Base-by-base conservation (phyloP, 2,113 vertebrate genomes). In the Oncorhynchus keta region DNA sequence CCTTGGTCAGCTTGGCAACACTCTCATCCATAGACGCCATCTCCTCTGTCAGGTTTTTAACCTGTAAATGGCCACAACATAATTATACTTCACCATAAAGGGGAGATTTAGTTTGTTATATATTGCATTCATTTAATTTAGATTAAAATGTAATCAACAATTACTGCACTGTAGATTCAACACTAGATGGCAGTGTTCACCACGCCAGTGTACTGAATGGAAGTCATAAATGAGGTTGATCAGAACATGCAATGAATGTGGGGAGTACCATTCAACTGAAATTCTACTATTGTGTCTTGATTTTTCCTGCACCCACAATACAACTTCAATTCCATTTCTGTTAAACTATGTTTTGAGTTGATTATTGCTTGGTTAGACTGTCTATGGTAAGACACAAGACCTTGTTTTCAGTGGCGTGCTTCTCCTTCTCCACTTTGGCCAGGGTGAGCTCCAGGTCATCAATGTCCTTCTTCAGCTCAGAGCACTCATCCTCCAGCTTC, bases 1-100 rank as follows among this genome's bases (percentile, higher is more conserved):
- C 94, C 71, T 95, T 95, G 72, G 93, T 62, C 18, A 62, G n/a
- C n/a, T 62, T 62, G 18, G 59, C 59, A 62, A 62, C 59, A 62
- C 18, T n/a, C 59, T 62, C 59, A 20, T 62, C 59, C 59, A n/a
- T 7, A n/a, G 59, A 62, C 6, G 59, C 59, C 59, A 62, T 12
- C 24, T 24, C 24, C 24, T 24, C 24, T 24, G 24, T 24, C 24
- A 24, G 24, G 24, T 24, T 24, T 24, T 24, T 24, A 24, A 24
- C 24, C 24, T 24, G 24, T 24, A 24, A 24, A 24, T 24, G 24
- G 24, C 24, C 24, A 24, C 24, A 24, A 24, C 24, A 24, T 24
- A 24, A 24, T 24, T 24, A 24, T 24, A 24, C 24, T 24, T 24
- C 24, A 24, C 24, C 24, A 24, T 24, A 24, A 24, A 24, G 24